phyloP scores from a whole-genome alignment of 2,888 invertebrate species.

The Drosophila pullipes region DNA sequence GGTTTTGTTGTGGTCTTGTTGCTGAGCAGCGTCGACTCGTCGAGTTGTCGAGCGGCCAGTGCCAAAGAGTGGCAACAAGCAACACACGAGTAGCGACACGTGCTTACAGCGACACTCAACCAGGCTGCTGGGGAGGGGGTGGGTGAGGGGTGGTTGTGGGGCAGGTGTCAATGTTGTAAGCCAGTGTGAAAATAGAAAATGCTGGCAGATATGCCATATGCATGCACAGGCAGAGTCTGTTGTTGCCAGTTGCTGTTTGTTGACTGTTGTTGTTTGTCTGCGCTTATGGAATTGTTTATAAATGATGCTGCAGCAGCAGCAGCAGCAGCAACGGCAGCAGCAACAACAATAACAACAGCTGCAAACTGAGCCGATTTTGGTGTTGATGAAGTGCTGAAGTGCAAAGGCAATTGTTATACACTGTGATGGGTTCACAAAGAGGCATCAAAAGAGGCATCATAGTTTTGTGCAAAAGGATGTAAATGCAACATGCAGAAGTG shows the following conservation, averaged over 20 bases:
- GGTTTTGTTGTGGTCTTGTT: conserved; percentile 18
- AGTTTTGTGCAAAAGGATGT: not conserved
- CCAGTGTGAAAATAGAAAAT: conserved; percentile 51
- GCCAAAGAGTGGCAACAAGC: conserved; percentile 36
- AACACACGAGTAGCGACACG: conserved; percentile 64
- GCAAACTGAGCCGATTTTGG: conserved; percentile 26
- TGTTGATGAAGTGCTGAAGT: conserved; percentile 66
- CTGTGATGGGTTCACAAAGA: too few relatives aligned
- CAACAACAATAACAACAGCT: conserved; percentile 11
- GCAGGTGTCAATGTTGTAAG: conserved; percentile 46
- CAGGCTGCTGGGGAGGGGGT: not conserved
- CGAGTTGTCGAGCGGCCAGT: conserved; percentile 11
- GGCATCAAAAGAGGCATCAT: not conserved
- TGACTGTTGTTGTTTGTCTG: conserved; percentile 44
- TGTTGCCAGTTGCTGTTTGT: conserved; percentile 21
- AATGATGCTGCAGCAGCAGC: conserved; percentile 66
- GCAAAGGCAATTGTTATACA: conserved; percentile 17
- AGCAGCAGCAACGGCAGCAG: conserved; percentile 45
- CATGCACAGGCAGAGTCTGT: conserved; percentile 12
- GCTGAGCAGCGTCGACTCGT: not conserved
- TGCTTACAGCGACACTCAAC: conserved; percentile 54
- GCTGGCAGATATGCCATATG: conserved; percentile 23
- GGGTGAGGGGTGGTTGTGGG: not conserved
- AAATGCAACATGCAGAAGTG: not conserved
- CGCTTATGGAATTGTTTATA: conserved; percentile 69